Conservation (phyloP, 2,113 vertebrate genomes). For the Ciconia boyciana region DNA sequence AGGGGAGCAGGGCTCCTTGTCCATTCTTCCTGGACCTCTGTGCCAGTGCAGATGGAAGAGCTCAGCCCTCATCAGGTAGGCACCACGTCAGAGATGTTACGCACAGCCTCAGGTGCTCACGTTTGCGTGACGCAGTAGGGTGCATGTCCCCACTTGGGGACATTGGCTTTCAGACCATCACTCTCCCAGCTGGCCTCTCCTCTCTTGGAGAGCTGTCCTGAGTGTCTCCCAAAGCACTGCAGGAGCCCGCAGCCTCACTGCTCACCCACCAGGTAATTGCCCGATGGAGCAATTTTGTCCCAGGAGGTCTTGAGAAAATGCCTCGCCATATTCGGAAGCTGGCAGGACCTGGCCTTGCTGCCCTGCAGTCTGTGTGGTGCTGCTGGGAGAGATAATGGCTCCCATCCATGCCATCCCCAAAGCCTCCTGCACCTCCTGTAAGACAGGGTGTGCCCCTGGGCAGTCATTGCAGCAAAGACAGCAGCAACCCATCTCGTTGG, state of each 20-base stretch:
- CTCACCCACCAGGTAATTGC: background rate
- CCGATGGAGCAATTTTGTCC: background rate
- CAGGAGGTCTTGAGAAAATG: background rate
- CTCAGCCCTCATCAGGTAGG: background rate
- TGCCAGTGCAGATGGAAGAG: background rate
- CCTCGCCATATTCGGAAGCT: background rate
- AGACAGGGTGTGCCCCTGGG: background rate
- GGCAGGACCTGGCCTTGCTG: background rate
- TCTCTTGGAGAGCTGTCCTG: background rate
- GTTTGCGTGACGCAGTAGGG: background rate
- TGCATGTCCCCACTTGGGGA: fast-evolving
- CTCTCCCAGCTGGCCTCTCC: background rate
- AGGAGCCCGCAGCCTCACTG: background rate
- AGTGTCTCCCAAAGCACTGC: background rate
- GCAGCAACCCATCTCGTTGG: background rate
- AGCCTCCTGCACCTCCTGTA: background rate
- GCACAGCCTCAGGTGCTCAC: fast-evolving
- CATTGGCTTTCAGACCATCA: background rate
- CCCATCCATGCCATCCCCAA: background rate
- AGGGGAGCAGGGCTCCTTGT: background rate
- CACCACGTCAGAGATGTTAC: fast-evolving
- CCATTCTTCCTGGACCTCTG: background rate
- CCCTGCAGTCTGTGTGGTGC: background rate
- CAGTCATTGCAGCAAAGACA: background rate
- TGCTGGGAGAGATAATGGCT: background rate